Evolutionary conservation across 1,140 invertebrate genomes (phyloP).

Genomic region (Heliothis virescens): DNA sequence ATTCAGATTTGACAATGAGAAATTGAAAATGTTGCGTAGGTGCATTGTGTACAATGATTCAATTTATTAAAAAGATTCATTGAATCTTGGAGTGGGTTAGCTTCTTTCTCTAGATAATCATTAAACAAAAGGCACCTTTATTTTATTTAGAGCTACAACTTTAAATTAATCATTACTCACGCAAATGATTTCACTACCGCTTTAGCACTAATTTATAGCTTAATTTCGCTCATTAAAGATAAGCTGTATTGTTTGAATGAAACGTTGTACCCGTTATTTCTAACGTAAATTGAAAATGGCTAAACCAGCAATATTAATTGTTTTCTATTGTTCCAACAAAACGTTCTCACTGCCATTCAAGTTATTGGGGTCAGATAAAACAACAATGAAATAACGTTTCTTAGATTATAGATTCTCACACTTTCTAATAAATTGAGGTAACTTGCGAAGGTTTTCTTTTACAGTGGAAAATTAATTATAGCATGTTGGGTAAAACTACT

Average conservation of each 20-base stretch:
- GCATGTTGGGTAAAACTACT: neutral
- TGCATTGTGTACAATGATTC: neutral
- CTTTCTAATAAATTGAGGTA: constrained; percentile 21
- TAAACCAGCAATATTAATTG: constrained; percentile 30
- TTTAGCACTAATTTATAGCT: neutral
- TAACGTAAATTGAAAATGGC: constrained; percentile 2
- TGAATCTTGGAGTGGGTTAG: no score
- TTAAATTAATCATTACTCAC: no score
- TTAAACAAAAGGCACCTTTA: neutral
- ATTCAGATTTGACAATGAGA: constrained; percentile 13
- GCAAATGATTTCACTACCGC: neutral
- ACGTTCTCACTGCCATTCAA: constrained; percentile 26
- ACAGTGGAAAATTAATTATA: neutral
- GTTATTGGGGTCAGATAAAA: constrained; percentile 24
- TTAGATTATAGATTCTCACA: constrained; percentile 36
- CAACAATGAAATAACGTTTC: constrained; percentile 31
- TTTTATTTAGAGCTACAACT: no score
- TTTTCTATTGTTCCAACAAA: constrained; percentile 22
- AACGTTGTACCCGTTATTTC: neutral
- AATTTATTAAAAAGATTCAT: no score
- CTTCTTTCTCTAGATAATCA: neutral
- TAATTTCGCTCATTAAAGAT: neutral
- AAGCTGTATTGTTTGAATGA: neutral
- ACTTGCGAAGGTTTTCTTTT: constrained; percentile 4
- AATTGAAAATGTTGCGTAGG: neutral